Percentiles rank a stretch among this genome's conserved stretches.
phyloP scores from a whole-genome alignment of 1,140 invertebrate genomes.

The Goniozus legneri region DNA sequence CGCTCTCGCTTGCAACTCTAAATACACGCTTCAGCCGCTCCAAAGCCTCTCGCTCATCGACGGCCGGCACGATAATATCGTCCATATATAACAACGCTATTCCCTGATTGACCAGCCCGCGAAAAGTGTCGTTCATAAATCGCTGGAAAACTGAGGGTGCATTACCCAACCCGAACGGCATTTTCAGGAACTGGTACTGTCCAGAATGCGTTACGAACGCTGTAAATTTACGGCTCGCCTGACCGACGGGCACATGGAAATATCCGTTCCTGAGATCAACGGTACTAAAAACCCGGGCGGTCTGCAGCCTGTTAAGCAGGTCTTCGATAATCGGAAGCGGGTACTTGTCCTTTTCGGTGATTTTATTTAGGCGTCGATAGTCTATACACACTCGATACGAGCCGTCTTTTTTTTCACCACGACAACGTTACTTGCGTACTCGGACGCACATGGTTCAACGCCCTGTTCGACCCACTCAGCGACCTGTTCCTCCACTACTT shows the following conservation, averaged over 20 bases:
- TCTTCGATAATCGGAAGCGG: conserved; percentile 7
- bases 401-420: not conserved
- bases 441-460: not conserved
- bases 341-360: conserved; percentile 1
- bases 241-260: conserved; percentile 1
- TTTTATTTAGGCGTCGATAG: not conserved
- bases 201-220: conserved; percentile 2
- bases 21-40: not conserved
- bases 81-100: conserved; percentile 4
- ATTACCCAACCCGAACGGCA: conserved; percentile 1
- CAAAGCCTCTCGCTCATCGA: not conserved
- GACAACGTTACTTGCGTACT: not conserved
- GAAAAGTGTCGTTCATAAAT: not conserved
- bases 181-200: conserved; percentile 1
- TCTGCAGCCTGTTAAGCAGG: not conserved
- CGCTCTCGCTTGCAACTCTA: not conserved
- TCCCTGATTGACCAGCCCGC: not conserved
- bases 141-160: not conserved
- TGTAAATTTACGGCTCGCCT: conserved; percentile 3
- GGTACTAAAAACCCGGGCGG: not conserved
- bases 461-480: not conserved
- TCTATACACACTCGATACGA: not conserved
- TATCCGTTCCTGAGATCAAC: not conserved
- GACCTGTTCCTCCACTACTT: not conserved
- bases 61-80: not conserved